These are phyloP conservation scores for Augochlora pura DNA, from an alignment of 1,140 invertebrate species.

Conservation along the genomic window DNA sequence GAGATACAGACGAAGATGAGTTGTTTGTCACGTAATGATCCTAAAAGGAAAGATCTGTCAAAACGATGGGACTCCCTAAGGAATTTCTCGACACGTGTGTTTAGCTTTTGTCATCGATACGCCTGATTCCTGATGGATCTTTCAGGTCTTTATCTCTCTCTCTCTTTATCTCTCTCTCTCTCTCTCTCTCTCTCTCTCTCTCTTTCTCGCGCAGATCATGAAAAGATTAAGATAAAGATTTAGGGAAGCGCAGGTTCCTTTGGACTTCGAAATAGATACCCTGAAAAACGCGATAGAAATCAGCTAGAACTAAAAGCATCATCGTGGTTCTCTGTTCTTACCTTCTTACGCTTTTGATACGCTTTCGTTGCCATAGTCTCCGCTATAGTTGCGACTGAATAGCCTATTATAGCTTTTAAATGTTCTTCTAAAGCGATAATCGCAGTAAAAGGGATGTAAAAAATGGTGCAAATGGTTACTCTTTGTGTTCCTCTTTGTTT, in stretches of 20 bases:
- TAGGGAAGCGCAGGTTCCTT: neutral
- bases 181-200: no score
- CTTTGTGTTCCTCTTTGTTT: no score
- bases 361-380: neutral
- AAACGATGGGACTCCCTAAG: constrained; percentile 27
- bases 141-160: constrained; percentile 20
- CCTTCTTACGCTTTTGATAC: no score
- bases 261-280: constrained; percentile 17
- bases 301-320: constrained; percentile 1
- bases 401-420: neutral
- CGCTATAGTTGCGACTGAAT: neutral
- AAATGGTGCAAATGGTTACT: no score
- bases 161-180: no score
- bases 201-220: constrained; percentile 21
- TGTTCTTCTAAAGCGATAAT: no score
- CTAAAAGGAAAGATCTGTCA: constrained; percentile 58
- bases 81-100: constrained; percentile 36
- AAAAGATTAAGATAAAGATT: neutral
- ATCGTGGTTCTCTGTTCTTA: neutral
- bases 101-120: constrained; percentile 52
- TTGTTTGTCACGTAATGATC: constrained; percentile 21
- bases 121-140: constrained; percentile 43
- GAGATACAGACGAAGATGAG: neutral
- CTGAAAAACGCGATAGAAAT: neutral
- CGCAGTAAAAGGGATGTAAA: no score